Evolutionary conservation across 2,888 invertebrate genomes (phyloP), one percentile per base, ranked within the genome.

Genomic region (Melanostoma scalare): DNA sequence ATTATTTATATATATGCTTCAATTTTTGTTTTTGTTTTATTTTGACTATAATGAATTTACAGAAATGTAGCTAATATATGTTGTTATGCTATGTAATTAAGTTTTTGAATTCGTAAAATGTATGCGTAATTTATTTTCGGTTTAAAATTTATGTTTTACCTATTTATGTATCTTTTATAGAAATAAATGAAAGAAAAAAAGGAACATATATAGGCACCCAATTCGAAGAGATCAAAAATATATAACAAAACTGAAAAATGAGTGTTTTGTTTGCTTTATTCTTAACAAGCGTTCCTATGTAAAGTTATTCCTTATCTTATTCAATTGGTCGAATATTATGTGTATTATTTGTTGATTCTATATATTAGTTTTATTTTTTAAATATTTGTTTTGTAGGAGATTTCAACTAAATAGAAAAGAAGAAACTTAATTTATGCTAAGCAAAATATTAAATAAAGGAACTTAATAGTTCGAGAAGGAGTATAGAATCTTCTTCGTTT

Each of bases 271-370:
- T 40, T 46, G 9, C 36, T 50, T 40, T 36, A 33, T 20, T 61
- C 55, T 72, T 56, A 73, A 74, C 68, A 75, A 75, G 78, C 78
- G 48, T 84, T 67, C 74, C 60, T 84, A 67, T 78, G 78, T 71
- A 74, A 74, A 60, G 67, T 69, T 79, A 85, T 76, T 73, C 76
- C 76, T 80, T 79, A 84, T 86, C 85, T 86, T 85, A 84, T 79
- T 82, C 82, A 82, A 86, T 86, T 86, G 86, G 86, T 86, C 86
- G 79, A 86, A 85, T 86, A 86, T 82, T 77, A 78, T 78, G 72
- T 82, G 61, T 85, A 50, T 73, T 79, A 58, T 75, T 79, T 85
- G 81, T 69, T 68, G 38, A 74, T 52, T 58, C 30, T 55, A 50
- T 55, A 52, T 50, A 60, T 53, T 69, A 72, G 58, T 72, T 77